Evolutionary conservation across 2,797 vertebrate genomes (phyloP).

Genomic region (Muraenolepis orangiensis): DNA sequence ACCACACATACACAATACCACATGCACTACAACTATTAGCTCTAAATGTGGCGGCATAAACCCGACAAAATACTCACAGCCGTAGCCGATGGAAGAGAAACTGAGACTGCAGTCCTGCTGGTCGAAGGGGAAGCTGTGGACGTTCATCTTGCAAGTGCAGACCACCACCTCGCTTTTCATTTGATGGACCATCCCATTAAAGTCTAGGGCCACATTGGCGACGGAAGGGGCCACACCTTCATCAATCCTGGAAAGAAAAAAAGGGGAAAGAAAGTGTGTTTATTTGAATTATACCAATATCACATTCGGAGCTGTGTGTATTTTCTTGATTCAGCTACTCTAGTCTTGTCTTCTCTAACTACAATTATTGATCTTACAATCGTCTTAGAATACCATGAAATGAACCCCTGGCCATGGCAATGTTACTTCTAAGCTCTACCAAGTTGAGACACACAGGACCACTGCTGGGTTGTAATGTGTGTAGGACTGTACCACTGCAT

Average conservation of each 20-base stretch:
- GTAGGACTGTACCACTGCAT: not conserved
- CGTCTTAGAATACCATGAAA: not conserved
- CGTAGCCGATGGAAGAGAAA: slow-evolving; percentile 53
- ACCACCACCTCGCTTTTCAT: slow-evolving; percentile 51
- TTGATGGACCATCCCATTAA: slow-evolving; percentile 44
- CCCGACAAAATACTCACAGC: slow-evolving; percentile 33
- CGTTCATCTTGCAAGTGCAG: slow-evolving; percentile 65
- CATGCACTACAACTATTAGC: not conserved
- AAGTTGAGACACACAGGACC: not conserved
- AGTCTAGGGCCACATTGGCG: slow-evolving; percentile 48
- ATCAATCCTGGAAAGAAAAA: slow-evolving; percentile 52
- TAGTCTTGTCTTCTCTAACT: not conserved
- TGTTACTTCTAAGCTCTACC: not conserved
- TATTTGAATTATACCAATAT: not conserved
- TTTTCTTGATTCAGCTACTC: not conserved
- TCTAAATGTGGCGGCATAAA: not conserved
- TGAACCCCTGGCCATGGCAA: not conserved
- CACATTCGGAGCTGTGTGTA: not conserved
- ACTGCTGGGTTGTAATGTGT: not conserved
- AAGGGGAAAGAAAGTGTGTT: not conserved
- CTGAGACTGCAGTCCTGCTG: slow-evolving; percentile 60
- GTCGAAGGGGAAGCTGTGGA: slow-evolving; percentile 66
- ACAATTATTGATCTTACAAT: not conserved
- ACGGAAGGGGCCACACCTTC: slow-evolving; percentile 53
- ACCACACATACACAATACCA: too few species aligned